These are phyloP conservation scores for Amaurobius ferox DNA, from an alignment of 2,888 invertebrate genomes.

Conservation along the genomic window DNA sequence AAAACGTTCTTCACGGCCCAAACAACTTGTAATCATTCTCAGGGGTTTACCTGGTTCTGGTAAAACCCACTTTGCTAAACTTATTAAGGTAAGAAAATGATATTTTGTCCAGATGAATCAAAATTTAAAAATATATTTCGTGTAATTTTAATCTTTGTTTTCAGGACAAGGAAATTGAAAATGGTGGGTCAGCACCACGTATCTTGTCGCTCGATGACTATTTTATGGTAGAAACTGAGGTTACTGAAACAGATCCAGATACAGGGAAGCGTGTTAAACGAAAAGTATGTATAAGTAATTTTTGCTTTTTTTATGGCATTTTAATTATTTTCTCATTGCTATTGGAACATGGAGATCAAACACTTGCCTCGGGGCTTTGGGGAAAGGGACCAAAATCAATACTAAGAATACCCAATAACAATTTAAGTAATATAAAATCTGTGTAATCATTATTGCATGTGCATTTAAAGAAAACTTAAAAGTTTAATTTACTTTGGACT, in stretches of 20 bases:
- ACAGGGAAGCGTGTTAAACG: constrained; percentile 85
- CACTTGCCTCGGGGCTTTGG: too few species aligned
- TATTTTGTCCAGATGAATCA: too few species aligned
- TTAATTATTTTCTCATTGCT: too few species aligned
- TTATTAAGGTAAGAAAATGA: constrained; percentile 85
- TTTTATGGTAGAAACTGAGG: constrained; percentile 86
- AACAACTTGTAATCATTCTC: constrained; percentile 89
- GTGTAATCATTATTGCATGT: too few species aligned
- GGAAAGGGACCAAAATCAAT: too few species aligned
- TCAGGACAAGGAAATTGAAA: constrained; percentile 85
- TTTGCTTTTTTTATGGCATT: too few species aligned
- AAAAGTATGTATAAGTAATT: constrained; percentile 79
- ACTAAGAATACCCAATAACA: too few species aligned
- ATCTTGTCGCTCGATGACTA: constrained; percentile 97
- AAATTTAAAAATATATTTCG: not conserved
- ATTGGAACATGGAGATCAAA: too few species aligned
- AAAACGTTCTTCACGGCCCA: constrained; percentile 87
- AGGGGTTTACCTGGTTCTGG: constrained; percentile 96
- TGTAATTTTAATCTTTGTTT: constrained; percentile 69
- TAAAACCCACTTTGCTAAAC: constrained; percentile 91
- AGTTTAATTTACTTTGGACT: too few species aligned
- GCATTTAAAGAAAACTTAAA: too few species aligned
- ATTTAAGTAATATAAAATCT: too few species aligned
- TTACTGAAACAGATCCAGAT: constrained; percentile 83
- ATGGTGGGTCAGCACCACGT: constrained; percentile 91